These are phyloP conservation scores for Cisticola juncidis DNA, from an alignment of 2,113 vertebrate genomes.

Conservation along the genomic window DNA sequence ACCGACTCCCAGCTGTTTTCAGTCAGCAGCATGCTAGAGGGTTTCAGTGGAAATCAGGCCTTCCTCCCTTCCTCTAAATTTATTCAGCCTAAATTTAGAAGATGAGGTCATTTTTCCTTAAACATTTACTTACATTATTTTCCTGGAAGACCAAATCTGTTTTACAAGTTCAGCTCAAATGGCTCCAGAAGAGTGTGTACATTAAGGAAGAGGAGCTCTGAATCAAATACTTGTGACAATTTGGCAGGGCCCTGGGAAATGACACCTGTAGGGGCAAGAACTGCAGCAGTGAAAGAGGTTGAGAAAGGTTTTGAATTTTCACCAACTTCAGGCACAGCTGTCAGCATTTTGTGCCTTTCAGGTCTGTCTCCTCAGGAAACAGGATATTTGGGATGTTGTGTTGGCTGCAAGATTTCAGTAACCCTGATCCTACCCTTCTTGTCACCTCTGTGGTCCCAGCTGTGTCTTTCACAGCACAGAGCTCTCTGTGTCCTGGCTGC, in stretches of 20 bases:
- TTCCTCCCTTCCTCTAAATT: background rate
- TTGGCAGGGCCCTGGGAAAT: background rate
- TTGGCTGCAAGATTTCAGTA: background rate
- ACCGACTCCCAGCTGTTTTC: background rate
- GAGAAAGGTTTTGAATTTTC: background rate
- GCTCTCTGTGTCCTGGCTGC: background rate
- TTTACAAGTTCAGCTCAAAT: background rate
- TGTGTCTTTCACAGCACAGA: background rate
- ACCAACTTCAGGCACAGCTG: background rate
- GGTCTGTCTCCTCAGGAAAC: background rate
- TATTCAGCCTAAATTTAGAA: background rate
- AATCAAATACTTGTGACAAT: background rate
- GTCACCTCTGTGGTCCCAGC: background rate
- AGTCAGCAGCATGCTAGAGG: background rate
- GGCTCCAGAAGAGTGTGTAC: background rate
- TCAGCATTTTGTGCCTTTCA: background rate
- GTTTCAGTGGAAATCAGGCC: background rate
- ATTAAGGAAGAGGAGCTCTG: background rate
- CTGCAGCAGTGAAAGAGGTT: background rate
- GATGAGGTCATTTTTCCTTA: background rate
- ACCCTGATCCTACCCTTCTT: background rate
- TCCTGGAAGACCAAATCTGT: background rate
- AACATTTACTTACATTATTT: background rate
- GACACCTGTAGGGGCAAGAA: background rate
- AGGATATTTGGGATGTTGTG: background rate